Evolutionary conservation across 2,113 vertebrate species (phyloP).

Genomic region (Anoura caudifer): DNA sequence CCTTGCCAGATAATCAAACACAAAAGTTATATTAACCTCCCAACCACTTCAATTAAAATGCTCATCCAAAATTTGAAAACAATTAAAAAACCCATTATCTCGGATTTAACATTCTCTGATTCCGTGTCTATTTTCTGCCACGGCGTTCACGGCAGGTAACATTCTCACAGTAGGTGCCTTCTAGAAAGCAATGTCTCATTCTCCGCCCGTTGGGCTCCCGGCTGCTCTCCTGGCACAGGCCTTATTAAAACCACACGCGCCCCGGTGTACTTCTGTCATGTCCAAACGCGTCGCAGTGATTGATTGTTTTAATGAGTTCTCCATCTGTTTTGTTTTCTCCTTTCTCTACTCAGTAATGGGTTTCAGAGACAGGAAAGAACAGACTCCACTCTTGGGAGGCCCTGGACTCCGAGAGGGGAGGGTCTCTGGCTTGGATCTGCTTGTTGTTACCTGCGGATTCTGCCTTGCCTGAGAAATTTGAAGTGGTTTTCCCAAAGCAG

Average conservation of each 20-base stretch:
- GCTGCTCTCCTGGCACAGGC: not conserved
- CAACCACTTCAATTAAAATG: slow-evolving; percentile 62
- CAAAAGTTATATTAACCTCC: slow-evolving; percentile 55
- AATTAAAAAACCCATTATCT: slow-evolving; percentile 72
- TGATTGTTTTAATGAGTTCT: slow-evolving; percentile 79
- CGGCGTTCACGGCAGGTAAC: not conserved
- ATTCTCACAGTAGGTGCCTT: slow-evolving; percentile 50
- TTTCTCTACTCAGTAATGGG: not conserved
- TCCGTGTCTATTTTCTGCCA: slow-evolving; percentile 38
- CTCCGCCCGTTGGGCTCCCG: not conserved
- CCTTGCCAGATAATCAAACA: slow-evolving; percentile 67
- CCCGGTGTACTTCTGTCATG: slow-evolving; percentile 68
- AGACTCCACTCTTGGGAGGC: not conserved
- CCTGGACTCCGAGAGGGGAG: not conserved
- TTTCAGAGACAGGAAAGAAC: not conserved
- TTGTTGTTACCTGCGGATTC: not conserved
- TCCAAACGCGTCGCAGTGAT: slow-evolving; percentile 74
- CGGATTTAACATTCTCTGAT: slow-evolving; percentile 17
- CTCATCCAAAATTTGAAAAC: slow-evolving; percentile 72
- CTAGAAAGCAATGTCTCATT: not conserved
- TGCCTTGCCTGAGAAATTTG: not conserved
- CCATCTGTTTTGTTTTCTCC: slow-evolving; percentile 71
- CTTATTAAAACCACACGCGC: slow-evolving; percentile 72
- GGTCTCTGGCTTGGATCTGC: not conserved
- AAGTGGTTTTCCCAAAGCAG: not conserved